These are phyloP conservation scores for Pseudobourletiella spinata DNA, from an alignment of 1,140 invertebrate genomes.

Conservation along the genomic window DNA sequence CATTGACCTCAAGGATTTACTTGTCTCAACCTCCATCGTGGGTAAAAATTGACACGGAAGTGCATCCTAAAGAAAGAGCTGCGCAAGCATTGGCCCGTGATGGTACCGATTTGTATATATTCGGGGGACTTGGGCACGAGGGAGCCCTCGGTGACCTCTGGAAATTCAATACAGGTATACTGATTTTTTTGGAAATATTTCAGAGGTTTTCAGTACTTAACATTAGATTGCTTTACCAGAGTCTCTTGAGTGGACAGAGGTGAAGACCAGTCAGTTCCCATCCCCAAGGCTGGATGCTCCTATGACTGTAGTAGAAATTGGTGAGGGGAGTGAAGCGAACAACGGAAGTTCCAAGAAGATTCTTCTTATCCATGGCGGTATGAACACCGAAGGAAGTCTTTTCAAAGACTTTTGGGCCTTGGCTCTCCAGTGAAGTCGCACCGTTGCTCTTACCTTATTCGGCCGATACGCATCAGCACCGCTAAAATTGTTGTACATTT, in stretches of 20 bases:
- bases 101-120: conserved; percentile 10
- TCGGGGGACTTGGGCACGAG: conserved; percentile 15
- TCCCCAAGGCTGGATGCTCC: conserved; percentile 1
- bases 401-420: conserved; percentile 6
- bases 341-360: neutral
- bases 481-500: too few species aligned
- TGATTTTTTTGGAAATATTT: neutral
- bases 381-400: conserved; percentile 7
- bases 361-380: conserved; percentile 13
- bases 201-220: neutral
- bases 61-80: conserved; percentile 3
- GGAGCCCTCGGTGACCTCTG: conserved; percentile 16
- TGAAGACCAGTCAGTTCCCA: neutral
- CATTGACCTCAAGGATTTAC: conserved; percentile 1
- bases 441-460: too few species aligned
- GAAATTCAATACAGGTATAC: conserved; percentile 12
- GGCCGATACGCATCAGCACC: too few species aligned
- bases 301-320: neutral
- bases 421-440: too few species aligned
- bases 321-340: neutral
- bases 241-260: neutral
- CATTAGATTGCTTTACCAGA: neutral
- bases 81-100: neutral
- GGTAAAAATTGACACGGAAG: conserved; percentile 1
- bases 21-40: neutral